Conservation (phyloP, 1,140 invertebrate species). For the Meloidogyne floridensis region DNA sequence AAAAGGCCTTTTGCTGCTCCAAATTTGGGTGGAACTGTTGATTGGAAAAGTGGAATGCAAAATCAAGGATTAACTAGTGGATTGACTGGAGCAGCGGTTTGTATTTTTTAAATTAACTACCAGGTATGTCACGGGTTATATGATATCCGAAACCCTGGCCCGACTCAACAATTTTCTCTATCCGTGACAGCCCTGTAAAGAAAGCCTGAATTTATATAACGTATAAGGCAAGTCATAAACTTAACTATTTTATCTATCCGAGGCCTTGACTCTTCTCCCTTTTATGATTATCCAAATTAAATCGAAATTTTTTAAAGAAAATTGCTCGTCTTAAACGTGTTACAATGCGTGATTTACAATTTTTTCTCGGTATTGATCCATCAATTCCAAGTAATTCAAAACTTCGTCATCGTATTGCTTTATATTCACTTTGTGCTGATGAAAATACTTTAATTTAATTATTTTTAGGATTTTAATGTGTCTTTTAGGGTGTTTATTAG, state of each 20-base stretch:
- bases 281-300: no score
- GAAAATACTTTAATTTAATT: conserved; percentile 15
- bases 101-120: no score
- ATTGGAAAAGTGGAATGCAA: conserved; percentile 27
- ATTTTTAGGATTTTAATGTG: not conserved
- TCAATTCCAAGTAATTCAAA: conserved; percentile 15
- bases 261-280: not conserved
- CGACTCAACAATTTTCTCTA: no score
- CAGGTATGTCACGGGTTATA: no score
- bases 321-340: conserved; percentile 46
- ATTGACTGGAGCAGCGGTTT: conserved; percentile 14
- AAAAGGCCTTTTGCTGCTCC: conserved; percentile 26
- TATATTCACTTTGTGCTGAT: conserved; percentile 21
- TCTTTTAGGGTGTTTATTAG: no score
- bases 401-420: conserved; percentile 25
- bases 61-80: conserved; percentile 18
- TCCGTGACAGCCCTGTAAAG: no score
- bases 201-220: no score
- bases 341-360: conserved; percentile 52
- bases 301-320: conserved; percentile 5
- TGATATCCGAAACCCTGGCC: no score
- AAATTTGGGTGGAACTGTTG: not conserved
- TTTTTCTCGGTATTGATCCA: conserved; percentile 34
- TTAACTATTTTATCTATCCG: no score
- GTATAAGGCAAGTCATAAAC: no score